A percentile compares a stretch with the other conserved stretches of the same genome.
phyloP scores from a whole-genome alignment of 2,888 invertebrate genomes.

The Ophonus ardosiacus region DNA sequence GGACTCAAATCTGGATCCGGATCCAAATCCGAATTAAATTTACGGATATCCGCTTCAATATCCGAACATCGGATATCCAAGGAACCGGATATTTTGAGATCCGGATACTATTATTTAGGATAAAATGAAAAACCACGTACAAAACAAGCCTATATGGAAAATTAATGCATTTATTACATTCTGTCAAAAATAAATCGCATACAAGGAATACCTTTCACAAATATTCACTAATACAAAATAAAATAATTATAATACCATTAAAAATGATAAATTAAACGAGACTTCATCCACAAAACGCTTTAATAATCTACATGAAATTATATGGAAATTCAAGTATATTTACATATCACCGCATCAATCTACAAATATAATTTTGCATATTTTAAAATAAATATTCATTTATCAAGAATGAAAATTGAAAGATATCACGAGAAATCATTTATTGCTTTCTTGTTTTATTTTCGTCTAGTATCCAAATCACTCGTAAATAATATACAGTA shows the following conservation, averaged over 20 bases:
- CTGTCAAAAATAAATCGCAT: too few relatives aligned
- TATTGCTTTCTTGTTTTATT: neutral
- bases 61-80: too few relatives aligned
- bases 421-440: slow-evolving; percentile 9
- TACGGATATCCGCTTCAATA: too few relatives aligned
- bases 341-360: slow-evolving; percentile 2
- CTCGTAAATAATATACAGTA: neutral
- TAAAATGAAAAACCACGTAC: too few relatives aligned
- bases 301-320: slow-evolving; percentile 25
- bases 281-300: neutral
- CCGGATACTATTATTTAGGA: too few relatives aligned
- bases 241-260: neutral
- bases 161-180: too few relatives aligned
- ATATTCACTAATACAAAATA: too few relatives aligned
- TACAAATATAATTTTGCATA: slow-evolving; percentile 28
- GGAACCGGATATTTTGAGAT: too few relatives aligned
- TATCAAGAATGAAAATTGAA: slow-evolving; percentile 16
- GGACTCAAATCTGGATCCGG: too few relatives aligned
- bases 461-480: neutral
- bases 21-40: too few relatives aligned
- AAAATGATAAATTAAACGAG: slow-evolving; percentile 3
- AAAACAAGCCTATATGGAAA: too few relatives aligned
- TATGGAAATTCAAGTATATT: slow-evolving; percentile 1
- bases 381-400: neutral
- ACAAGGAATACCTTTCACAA: too few relatives aligned